Evolutionary conservation across 2,797 vertebrate species (phyloP), one percentile per base, ranked within the genome.

Genomic region (Varecia variegata): DNA sequence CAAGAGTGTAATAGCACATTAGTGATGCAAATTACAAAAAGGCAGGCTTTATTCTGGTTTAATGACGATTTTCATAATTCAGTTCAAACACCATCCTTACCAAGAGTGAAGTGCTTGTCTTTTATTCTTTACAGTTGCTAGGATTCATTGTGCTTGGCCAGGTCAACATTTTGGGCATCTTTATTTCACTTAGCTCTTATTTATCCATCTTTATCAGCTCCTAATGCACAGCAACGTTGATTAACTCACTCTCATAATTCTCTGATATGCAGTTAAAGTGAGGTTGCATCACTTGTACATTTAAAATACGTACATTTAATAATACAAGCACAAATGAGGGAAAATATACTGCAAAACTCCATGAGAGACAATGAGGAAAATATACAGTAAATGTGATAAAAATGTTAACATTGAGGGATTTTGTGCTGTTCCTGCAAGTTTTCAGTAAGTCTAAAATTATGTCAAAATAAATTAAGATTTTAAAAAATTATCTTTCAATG

Each of bases 21-120:
- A 96, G 93, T 84, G 87, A 97, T 98, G 95, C 94, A 97, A 97
- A 98, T 97, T 94, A 89, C 83, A 90, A 77, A 93, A 95, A 94
- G 82, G 35, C 74, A 80, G 84, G 85, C 45, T 95, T 97, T 86
- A 70, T 93, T 94, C 96, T 83, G 56, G 15, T 60, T 95, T 97
- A 89, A 35, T 67, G 62, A 95, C 8, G 60, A 84, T 87, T 95
- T 96, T 89, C 32, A 65, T 90, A 92, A 87, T 87, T 96, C 92
- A 90, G 30, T 27, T 14, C 38, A 77, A 95, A 58, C n/a, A 77
- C 18, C 67, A 70, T 81, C 83, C 47, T 94, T 80, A 65, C 30
- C 21, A 54, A 35, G 3, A 85, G 40, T 27, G 32, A 94, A 87
- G 20, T 27, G 23, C 40, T 45, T 77, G n/a, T 35, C 94, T 43